Evolutionary conservation across 2,797 vertebrate genomes (phyloP), one percentile per base, ranked within the genome.

Genomic region (Ciconia nigra): DNA sequence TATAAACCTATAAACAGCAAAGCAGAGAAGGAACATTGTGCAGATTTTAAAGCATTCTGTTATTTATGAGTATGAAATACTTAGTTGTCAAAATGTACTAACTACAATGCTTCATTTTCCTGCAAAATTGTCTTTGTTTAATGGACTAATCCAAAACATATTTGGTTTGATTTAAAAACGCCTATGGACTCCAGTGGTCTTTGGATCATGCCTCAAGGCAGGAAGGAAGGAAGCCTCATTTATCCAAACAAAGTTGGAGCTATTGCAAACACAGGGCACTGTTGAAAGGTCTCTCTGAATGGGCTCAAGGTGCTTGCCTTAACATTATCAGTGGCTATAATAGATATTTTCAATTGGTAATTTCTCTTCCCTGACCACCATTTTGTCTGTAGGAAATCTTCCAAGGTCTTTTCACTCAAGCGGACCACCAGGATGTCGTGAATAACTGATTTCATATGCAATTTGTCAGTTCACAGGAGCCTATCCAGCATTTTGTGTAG

Each of bases 331-430:
- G 33, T 81, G 16, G 19, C 35, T 41, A 8, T 65, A 77, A 47
- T 3, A 67, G 73, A 39, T 91, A 44, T 77, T 88, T 72, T 39
- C 61, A 51, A 7, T 65, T 42, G 31, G 19, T 55, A 49, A 15
- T 57, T 57, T 96, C 41, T 89, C 54, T 71, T 93, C 37, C 16
- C 31, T 6, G 4, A 51, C 21, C 41, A 89, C 35, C 39, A 11
- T 92, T 91, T 92, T 84, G 26, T 91, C 65, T 62, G n/a, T 83
- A 63, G 54, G 95, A 96, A 94, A 85, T 49, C 31, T 89, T 95
- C 47, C 41, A 49, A 73, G 33, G 62, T 78, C 83, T 74, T 95
- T 73, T 49, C 18, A 29, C 28, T 87, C 87, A 87, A 81, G 59
- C 14, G 37, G 77, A 65, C 83, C 37, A 66, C 81, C 28, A 83